A percentile compares a stretch with the other conserved stretches of the same genome.
These are phyloP conservation scores for Hydrocynus forskahlii DNA, from an alignment of 2,797 vertebrate genomes.

Conservation along the genomic window DNA sequence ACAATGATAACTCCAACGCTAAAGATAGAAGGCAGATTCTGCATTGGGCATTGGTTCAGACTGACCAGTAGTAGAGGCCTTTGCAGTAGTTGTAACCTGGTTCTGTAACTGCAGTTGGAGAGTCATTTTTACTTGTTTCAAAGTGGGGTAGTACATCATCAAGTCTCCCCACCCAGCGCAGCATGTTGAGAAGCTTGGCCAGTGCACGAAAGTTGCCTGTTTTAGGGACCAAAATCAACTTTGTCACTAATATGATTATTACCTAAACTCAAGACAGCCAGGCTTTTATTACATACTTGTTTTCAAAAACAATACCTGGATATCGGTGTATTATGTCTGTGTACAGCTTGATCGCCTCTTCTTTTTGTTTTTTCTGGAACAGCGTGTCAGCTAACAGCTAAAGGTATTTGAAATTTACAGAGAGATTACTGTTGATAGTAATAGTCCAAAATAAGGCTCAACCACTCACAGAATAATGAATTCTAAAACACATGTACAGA, in stretches of 20 bases:
- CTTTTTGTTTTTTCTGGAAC: conserved; percentile 71
- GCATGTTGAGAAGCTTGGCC: conserved; percentile 66
- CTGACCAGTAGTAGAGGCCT: conserved; percentile 74
- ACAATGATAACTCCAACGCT: no score
- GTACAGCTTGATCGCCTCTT: conserved; percentile 64
- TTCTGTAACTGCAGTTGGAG: conserved; percentile 59
- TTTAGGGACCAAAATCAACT: conserved; percentile 22
- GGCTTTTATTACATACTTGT: background rate
- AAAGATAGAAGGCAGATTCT: background rate
- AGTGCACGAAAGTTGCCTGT: conserved; percentile 70
- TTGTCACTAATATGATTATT: background rate
- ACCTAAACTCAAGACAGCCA: background rate
- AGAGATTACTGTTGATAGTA: background rate
- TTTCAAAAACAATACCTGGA: conserved; percentile 62
- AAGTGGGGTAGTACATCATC: conserved; percentile 67
- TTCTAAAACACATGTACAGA: background rate
- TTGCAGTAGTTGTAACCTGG: conserved; percentile 73
- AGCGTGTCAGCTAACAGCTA: conserved; percentile 76
- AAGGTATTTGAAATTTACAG: conserved; percentile 15
- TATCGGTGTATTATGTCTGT: conserved; percentile 62
- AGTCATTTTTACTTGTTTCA: conserved; percentile 57
- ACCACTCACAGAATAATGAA: background rate
- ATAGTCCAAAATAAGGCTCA: background rate
- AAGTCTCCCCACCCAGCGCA: conserved; percentile 70
- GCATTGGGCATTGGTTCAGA: background rate